Percentiles rank a stretch among this genome's conserved stretches.
These are phyloP conservation scores for Protobothrops flavoviridis DNA, from an alignment of 2,113 vertebrate genomes.

Conservation along the genomic window DNA sequence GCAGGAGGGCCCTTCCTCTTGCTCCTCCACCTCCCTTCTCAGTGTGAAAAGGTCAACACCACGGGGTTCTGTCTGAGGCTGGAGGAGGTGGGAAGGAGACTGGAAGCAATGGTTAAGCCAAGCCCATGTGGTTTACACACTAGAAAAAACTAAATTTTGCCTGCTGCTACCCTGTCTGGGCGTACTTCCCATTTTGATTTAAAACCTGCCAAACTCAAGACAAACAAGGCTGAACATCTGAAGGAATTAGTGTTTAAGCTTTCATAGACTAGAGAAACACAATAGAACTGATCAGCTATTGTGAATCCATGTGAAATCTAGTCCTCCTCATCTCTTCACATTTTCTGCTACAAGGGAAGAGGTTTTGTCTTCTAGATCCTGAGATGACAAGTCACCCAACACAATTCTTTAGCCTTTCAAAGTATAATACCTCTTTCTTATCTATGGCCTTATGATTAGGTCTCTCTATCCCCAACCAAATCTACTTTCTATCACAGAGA, in stretches of 20 bases:
- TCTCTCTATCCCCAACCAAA: background rate
- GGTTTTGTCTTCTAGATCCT: background rate
- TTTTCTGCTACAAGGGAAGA: background rate
- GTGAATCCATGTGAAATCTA: slow-evolving; percentile 11
- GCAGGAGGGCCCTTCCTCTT: slow-evolving; percentile 6
- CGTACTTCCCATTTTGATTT: background rate
- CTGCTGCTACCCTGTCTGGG: background rate
- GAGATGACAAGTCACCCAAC: background rate
- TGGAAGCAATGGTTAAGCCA: background rate
- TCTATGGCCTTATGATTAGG: background rate
- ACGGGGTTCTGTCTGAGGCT: slow-evolving; percentile 6
- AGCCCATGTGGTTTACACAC: background rate
- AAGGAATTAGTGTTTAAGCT: background rate
- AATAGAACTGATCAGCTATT: background rate
- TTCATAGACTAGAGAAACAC: background rate
- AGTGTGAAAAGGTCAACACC: slow-evolving; percentile 31
- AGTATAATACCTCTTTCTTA: background rate
- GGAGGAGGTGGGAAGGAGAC: background rate
- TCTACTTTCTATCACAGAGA: background rate
- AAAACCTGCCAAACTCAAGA: background rate
- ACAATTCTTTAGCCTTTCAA: background rate
- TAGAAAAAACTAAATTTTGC: slow-evolving; percentile 2
- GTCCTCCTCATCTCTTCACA: background rate
- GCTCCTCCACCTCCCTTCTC: background rate
- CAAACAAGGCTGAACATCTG: slow-evolving; percentile 12